Conservation (phyloP, 1,140 invertebrate genomes). For the Drosophila arizonae region DNA sequence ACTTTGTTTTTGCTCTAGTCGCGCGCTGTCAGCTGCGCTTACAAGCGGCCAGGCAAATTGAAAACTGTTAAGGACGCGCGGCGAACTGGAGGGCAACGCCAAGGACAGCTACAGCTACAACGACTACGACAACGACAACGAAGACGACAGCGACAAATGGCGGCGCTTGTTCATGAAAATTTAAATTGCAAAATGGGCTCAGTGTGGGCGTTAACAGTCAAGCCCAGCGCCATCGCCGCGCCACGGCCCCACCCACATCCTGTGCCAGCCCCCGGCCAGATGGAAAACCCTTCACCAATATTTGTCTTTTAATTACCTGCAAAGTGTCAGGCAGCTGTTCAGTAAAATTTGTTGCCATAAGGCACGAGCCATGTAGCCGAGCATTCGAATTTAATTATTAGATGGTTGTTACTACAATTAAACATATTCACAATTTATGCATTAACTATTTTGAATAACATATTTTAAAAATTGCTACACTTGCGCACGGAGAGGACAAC, state of each 20-base stretch:
- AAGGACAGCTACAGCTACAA: slow-evolving; percentile 23
- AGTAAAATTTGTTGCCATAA: slow-evolving; percentile 57
- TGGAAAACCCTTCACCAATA: slow-evolving; percentile 57
- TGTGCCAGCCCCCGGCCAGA: neutral
- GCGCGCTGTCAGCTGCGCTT: slow-evolving; percentile 72
- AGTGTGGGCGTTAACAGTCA: slow-evolving; percentile 51
- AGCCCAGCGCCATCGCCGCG: neutral
- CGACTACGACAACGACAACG: slow-evolving; percentile 38
- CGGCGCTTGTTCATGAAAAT: slow-evolving; percentile 77
- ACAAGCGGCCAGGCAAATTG: slow-evolving; percentile 72
- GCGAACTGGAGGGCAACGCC: slow-evolving; percentile 13
- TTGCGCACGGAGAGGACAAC: no score
- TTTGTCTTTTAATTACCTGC: slow-evolving; percentile 77
- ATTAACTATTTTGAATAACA: neutral
- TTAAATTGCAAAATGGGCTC: slow-evolving; percentile 78
- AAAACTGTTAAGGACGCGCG: slow-evolving; percentile 65
- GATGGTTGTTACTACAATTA: slow-evolving; percentile 7
- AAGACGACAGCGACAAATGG: slow-evolving; percentile 69
- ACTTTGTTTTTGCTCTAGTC: slow-evolving; percentile 40
- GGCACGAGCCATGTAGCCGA: slow-evolving; percentile 18
- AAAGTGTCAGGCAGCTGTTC: slow-evolving; percentile 61
- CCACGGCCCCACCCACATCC: neutral
- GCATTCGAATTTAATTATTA: slow-evolving; percentile 44
- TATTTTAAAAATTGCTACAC: no score
- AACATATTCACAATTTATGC: slow-evolving; percentile 2